A percentile compares a stretch with the other conserved stretches of the same genome.
Evolutionary conservation across 2,888 invertebrate genomes (phyloP).

Genomic region (Pollenia angustigena): DNA sequence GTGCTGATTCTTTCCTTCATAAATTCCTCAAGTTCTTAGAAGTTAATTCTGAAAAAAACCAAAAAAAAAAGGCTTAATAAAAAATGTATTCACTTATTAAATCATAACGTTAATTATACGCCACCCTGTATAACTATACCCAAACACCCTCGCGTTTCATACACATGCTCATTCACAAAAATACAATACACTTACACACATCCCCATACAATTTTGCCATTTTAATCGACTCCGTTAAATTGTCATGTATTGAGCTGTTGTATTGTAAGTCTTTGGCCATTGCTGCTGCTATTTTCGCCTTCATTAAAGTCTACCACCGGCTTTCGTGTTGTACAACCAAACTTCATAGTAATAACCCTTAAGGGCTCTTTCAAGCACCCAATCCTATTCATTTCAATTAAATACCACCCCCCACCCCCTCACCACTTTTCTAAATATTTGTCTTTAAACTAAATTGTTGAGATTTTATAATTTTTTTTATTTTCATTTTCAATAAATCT

Average conservation of each 20-base stretch:
- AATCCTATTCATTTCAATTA: not conserved
- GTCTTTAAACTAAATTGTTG: slow-evolving; percentile 26
- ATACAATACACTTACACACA: not conserved
- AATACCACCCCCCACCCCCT: not conserved
- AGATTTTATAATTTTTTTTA: slow-evolving; percentile 47
- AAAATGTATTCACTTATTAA: too few species aligned
- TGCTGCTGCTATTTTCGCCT: slow-evolving; percentile 9
- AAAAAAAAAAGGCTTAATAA: too few species aligned
- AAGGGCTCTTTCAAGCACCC: not conserved
- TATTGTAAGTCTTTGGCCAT: slow-evolving; percentile 51
- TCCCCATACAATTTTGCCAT: slow-evolving; percentile 37
- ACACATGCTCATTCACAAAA: not conserved
- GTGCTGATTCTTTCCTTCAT: too few species aligned
- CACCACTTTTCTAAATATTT: slow-evolving; percentile 30
- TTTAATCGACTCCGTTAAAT: slow-evolving; percentile 58
- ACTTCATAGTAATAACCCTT: not conserved
- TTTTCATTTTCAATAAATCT: slow-evolving; percentile 32
- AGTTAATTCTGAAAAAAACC: too few species aligned
- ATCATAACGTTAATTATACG: too few species aligned
- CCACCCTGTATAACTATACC: slow-evolving; percentile 24
- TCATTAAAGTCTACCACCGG: slow-evolving; percentile 51
- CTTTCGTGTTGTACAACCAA: slow-evolving; percentile 55
- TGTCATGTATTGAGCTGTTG: slow-evolving; percentile 54
- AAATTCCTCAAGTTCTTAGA: too few species aligned
- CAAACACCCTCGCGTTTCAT: slow-evolving; percentile 8